phyloP scores from a whole-genome alignment of 2,888 invertebrate genomes.

The Nesidiocoris tenuis region DNA sequence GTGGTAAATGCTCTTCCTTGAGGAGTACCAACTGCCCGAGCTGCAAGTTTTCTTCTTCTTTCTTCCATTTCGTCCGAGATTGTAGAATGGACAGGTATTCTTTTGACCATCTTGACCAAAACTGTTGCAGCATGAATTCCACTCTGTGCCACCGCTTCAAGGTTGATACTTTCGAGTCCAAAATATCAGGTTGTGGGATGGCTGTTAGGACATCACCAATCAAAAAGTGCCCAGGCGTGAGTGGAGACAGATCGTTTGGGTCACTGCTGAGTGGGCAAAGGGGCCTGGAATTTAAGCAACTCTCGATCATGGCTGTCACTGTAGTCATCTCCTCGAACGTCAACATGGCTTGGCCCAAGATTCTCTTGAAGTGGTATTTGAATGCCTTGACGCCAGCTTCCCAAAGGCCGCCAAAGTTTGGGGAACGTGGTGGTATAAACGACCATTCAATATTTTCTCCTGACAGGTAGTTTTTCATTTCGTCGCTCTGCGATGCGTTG shows the following conservation, averaged over 20 bases:
- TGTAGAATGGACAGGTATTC: conserved; percentile 8
- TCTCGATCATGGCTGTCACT: conserved; percentile 14
- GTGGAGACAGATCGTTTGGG: conserved; percentile 15
- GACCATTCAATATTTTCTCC: conserved; percentile 9
- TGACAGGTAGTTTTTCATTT: background rate
- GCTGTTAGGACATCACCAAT: conserved; percentile 2
- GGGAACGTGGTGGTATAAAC: conserved; percentile 27
- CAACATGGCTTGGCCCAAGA: conserved; percentile 1
- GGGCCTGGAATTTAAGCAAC: conserved; percentile 36
- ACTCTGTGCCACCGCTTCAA: background rate
- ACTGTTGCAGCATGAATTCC: conserved; percentile 7
- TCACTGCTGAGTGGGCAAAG: conserved; percentile 9
- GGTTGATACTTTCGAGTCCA: background rate
- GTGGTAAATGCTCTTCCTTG: background rate
- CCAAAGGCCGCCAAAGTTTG: conserved; percentile 31
- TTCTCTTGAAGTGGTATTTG: conserved; percentile 30
- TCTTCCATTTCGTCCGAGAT: background rate
- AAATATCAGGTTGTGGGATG: conserved; percentile 5
- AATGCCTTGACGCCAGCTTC: conserved; percentile 26
- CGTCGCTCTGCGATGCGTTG: background rate
- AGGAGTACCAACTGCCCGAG: background rate
- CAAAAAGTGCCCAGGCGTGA: conserved; percentile 32
- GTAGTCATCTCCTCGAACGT: conserved; percentile 38
- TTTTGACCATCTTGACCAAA: conserved; percentile 10
- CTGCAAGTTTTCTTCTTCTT: background rate